Conservation (phyloP, 2,113 vertebrate species). For the Marmota monax region DNA sequence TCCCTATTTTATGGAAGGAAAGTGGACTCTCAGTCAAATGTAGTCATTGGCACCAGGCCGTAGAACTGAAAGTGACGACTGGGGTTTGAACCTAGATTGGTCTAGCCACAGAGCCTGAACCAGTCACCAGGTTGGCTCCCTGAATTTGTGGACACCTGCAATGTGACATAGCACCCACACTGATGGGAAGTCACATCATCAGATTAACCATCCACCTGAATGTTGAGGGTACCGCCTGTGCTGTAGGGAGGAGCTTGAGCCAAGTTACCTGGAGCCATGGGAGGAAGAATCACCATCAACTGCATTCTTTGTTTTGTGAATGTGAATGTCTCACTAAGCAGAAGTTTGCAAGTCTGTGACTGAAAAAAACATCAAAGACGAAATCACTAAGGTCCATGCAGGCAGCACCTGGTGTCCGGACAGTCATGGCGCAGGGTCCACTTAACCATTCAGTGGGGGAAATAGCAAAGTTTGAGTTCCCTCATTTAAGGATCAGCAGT, state of each 20-base stretch:
- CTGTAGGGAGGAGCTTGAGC: not conserved
- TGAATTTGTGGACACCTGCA: not conserved
- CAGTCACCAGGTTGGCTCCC: not conserved
- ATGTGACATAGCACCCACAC: rapidly evolving
- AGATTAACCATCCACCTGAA: too few relatives aligned
- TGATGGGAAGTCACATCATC: not conserved
- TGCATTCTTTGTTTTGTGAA: not conserved
- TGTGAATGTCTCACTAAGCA: not conserved
- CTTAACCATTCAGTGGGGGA: not conserved
- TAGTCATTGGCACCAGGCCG: not conserved
- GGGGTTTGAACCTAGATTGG: not conserved
- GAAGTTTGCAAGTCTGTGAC: not conserved
- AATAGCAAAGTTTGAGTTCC: not conserved
- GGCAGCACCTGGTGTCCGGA: not conserved
- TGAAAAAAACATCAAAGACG: not conserved
- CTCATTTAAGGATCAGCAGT: not conserved
- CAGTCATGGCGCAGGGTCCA: rapidly evolving
- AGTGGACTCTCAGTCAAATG: not conserved
- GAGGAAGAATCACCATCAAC: not conserved
- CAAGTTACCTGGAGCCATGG: not conserved
- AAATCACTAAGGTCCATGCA: not conserved
- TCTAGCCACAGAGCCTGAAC: not conserved
- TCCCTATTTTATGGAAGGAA: not conserved
- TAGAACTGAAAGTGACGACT: not conserved
- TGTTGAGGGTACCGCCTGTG: rapidly evolving